Conservation (phyloP, 2,113 vertebrate species). For the Anguilla rostrata region DNA sequence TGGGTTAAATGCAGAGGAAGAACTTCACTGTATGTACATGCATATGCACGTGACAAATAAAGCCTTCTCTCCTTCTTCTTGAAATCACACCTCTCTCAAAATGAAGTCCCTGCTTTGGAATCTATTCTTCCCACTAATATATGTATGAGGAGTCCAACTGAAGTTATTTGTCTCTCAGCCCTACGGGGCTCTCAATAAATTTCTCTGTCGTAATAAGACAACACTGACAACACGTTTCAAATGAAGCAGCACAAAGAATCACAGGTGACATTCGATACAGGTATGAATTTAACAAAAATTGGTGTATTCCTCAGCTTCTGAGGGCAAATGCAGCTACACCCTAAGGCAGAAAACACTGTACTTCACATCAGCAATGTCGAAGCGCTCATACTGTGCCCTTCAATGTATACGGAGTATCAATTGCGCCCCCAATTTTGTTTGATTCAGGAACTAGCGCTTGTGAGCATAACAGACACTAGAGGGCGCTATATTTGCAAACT, state of each 20-base stretch:
- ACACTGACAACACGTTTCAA: not conserved
- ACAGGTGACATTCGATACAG: not conserved
- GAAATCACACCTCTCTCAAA: too few species aligned
- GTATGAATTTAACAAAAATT: not conserved
- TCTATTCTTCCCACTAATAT: not conserved
- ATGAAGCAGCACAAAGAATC: not conserved
- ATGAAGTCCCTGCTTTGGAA: not conserved
- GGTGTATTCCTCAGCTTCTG: not conserved
- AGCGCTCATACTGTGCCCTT: not conserved
- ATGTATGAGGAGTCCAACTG: not conserved
- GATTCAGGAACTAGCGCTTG: not conserved
- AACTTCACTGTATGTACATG: too few species aligned
- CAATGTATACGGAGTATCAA: not conserved
- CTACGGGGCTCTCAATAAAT: not conserved
- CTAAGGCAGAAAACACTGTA: not conserved
- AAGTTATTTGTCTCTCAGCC: not conserved
- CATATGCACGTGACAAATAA: too few species aligned
- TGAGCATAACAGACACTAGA: conserved; percentile 1
- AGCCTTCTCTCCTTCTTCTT: too few species aligned
- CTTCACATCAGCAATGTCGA: not conserved
- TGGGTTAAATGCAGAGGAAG: too few species aligned
- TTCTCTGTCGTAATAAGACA: not conserved
- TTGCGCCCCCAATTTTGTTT: not conserved
- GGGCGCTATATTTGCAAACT: conserved; percentile 1
- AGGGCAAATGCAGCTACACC: not conserved